phyloP scores from a whole-genome alignment of 2,797 vertebrate species.

The Okamejei kenojei region DNA sequence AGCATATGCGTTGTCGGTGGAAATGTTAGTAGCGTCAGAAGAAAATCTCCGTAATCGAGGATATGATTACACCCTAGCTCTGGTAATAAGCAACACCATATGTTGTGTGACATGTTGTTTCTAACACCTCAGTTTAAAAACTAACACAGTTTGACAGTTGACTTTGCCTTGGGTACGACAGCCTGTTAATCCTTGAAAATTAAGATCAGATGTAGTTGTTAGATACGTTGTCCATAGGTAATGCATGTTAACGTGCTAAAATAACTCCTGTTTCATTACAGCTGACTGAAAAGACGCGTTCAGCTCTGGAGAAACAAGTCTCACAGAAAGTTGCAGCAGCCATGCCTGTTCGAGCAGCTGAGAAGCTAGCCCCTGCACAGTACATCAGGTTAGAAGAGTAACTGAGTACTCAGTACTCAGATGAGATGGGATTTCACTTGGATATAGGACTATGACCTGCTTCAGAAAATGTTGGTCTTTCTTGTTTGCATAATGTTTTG shows the following conservation, averaged over 20 bases:
- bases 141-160: background rate
- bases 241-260: background rate
- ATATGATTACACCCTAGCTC: background rate
- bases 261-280: slow-evolving; percentile 50
- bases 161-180: background rate
- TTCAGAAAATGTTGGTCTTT: background rate
- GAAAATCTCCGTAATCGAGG: background rate
- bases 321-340: slow-evolving; percentile 96
- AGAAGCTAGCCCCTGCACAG: slow-evolving; percentile 92
- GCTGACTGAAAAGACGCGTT: slow-evolving; percentile 93
- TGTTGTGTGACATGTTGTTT: background rate
- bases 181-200: background rate
- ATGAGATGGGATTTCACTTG: background rate
- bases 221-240: background rate
- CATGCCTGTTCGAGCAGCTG: slow-evolving; percentile 95
- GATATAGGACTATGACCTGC: background rate
- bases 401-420: no score
- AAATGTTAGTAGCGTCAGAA: background rate
- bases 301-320: slow-evolving; percentile 85
- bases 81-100: background rate
- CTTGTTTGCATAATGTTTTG: background rate
- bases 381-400: slow-evolving; percentile 77
- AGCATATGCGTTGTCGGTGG: background rate
- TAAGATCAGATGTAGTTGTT: background rate
- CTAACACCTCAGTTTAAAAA: background rate